Evolutionary conservation across 37 sponge, comb jelly and placozoan genomes (phyloP), one percentile per base, ranked within the genome.

Genomic region (Mnemiopsis leidyi): DNA sequence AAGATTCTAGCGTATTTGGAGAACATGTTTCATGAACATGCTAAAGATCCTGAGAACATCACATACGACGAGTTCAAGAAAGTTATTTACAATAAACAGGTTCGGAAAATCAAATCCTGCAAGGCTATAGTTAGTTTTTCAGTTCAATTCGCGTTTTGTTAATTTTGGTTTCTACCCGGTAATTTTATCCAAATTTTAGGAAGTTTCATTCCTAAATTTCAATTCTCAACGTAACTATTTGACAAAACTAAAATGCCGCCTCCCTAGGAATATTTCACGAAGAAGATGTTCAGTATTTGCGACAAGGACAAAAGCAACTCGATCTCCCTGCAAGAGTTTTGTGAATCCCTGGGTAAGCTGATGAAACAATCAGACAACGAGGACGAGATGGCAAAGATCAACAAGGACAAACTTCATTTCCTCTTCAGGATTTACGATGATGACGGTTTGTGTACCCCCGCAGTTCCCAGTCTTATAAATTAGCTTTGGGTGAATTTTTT

Each of bases 231-330:
- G n/a, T n/a, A n/a, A n/a, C n/a, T n/a, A n/a, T n/a, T n/a, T n/a
- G n/a, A n/a, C n/a, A n/a, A n/a, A n/a, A n/a, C 23, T 16, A 7
- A 73, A 7, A n/a, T 73, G 0, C 21, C 38, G 5, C 37, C 21
- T 21, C 82, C 33, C 38, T 29, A 85, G 90, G 90, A 85, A 85
- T 85, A 85, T 29, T 85, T 85, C 48, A 85, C 90, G 30, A 38
- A 85, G 90, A 85, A 40, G 90, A 85, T 85, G 90, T 85, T 85
- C 30, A 40, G 61, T 38, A 85, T 85, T 37, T 85, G 90, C 39
- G 90, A 85, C 61, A 85, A 85, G 90, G 90, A 85, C 90, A 33
- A 29, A 61, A 85, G 90, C 35, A n/a, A 39, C 23, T 23, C 48
- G 0, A 85, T 85, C 23, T 85, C 90, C 26, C 23, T 85, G 24